Evolutionary conservation across 2,888 invertebrate species (phyloP).

Genomic region (Corbicula japonica): DNA sequence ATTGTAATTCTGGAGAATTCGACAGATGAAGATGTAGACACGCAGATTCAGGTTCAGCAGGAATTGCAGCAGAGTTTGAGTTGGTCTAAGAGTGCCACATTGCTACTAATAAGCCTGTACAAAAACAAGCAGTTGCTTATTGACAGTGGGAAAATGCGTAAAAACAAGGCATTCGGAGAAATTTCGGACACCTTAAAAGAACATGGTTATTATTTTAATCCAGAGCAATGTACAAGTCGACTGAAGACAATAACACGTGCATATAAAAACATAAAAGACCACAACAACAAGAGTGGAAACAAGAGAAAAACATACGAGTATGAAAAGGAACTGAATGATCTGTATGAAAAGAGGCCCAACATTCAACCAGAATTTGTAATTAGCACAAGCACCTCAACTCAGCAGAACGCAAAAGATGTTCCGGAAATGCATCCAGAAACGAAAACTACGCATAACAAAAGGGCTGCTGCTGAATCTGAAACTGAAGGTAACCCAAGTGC

Average conservation of each 20-base stretch:
- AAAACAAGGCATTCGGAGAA: constrained; percentile 28
- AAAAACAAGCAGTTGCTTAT: constrained; percentile 8
- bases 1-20: neutral
- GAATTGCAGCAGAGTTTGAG: neutral
- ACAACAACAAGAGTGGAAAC: constrained; percentile 14
- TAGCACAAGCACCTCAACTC: neutral
- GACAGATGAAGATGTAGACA: neutral
- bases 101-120: constrained; percentile 9
- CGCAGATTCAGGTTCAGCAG: neutral
- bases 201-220: neutral
- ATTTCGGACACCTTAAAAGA: neutral
- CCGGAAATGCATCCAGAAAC: neutral
- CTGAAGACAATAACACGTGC: constrained; percentile 6
- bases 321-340: constrained; percentile 20
- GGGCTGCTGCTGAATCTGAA: neutral
- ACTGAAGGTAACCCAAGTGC: neutral
- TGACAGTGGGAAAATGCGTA: constrained; percentile 2
- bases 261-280: constrained; percentile 24
- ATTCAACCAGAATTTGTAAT: constrained; percentile 12
- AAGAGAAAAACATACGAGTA: constrained; percentile 17
- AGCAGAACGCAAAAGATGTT: constrained; percentile 1
- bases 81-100: constrained; percentile 4
- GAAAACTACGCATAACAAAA: constrained; percentile 5
- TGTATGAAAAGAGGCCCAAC: constrained; percentile 9
- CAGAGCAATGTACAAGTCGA: constrained; percentile 15